Conservation (phyloP, 2,797 vertebrate genomes). For the Gouania willdenowi region DNA sequence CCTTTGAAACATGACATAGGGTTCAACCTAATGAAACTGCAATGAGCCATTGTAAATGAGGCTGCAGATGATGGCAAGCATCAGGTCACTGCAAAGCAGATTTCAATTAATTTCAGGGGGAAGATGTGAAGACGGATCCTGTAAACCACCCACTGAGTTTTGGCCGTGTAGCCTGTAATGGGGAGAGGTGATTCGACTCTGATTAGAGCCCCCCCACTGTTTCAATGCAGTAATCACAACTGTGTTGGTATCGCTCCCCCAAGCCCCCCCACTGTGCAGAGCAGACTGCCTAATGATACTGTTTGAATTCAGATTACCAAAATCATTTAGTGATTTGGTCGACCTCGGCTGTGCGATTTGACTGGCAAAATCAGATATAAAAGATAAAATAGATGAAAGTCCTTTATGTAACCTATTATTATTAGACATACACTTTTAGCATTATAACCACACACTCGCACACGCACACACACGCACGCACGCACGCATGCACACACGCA, state of each 20-base stretch:
- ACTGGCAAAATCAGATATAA: constrained; percentile 12
- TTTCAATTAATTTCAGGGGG: constrained; percentile 54
- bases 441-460: no score
- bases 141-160: constrained; percentile 56
- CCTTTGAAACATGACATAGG: constrained; percentile 14
- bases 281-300: constrained; percentile 50
- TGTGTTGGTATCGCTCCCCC: constrained; percentile 58
- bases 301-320: constrained; percentile 60
- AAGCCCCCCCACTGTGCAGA: constrained; percentile 40
- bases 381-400: no score
- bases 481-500: no score
- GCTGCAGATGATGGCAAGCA: constrained; percentile 42
- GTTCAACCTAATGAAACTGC: constrained; percentile 9
- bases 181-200: constrained; percentile 51
- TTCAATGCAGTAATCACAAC: constrained; percentile 61
- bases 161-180: constrained; percentile 55
- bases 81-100: constrained; percentile 49
- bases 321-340: constrained; percentile 50
- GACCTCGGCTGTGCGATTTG: constrained; percentile 31
- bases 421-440: no score
- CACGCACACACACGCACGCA: no score
- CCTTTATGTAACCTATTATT: no score
- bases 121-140: constrained; percentile 37
- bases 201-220: constrained; percentile 57
- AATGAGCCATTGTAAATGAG: constrained; percentile 28